Base-by-base conservation (phyloP, 2,888 invertebrate genomes). In the Onthophagus sagittarius region DNA sequence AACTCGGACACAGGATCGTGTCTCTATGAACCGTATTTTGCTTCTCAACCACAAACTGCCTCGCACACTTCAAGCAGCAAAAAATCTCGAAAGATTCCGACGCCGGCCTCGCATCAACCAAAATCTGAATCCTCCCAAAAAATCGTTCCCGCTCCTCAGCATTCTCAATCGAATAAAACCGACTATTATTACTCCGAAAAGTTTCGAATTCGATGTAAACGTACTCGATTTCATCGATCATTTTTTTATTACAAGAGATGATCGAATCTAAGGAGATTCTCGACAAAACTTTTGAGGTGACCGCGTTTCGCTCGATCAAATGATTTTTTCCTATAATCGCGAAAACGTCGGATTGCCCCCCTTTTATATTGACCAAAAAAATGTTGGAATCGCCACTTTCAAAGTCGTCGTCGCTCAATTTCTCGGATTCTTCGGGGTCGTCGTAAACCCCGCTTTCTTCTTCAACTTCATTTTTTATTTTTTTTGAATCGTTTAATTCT, bases 161-260 rank as follows among this genome's bases (percentile, higher is more conserved):
- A 75, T 89, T 88, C 69, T 90, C 86, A 13, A 77, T 85, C 5
- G 11, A 67, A 69, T 75, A 75, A 62, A 63, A 73, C 6, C 73
- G 53, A 23, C 63, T 62, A n/a, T 63, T 71, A 80, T 89, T 88
- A 76, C 86, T 86, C 77, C 88, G 86, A 13, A 89, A 83, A 0
- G 91, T 91, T 81, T 91, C 90, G 80, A 91, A 92, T 69, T 88
- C 87, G 53, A 91, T 82, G 6, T 87, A 88, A 33, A 88, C 83
- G 15, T 75, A 75, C 2, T 86, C 82, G 7, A 85, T 83, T 62
- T 79, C 79, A 6, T 80, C 79, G 67, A 80, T 79, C 1, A 71
- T 74, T 0, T 78, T 14, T 69, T 77, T 78, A 76, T 87, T 87
- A 80, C 89, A 89, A 15, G 86, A 87, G 75, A 86, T 84, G 71